Evolutionary conservation across 2,113 vertebrate genomes (phyloP), one percentile per base, ranked within the genome.

Genomic region (Xenopus laevis): DNA sequence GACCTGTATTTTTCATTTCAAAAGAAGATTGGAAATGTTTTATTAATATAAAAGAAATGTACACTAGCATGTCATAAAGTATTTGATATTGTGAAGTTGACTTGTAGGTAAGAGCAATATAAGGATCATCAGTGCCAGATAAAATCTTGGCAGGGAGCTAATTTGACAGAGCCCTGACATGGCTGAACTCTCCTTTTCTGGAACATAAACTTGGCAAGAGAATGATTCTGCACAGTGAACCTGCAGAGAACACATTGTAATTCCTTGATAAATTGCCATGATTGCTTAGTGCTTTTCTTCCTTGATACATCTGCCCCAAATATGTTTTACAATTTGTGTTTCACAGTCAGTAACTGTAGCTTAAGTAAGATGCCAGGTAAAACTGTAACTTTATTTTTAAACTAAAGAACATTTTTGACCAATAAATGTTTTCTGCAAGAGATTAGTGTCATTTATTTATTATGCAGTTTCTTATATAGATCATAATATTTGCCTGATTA

Each of bases 231-330:
- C 65, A 77, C 67, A 55, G 74, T 70, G 66, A 70, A 77, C 74
- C 74, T 57, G 74, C 74, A 64, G 74, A 77, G 74, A 77, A 77
- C 67, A 77, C 74, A 77, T 57, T 77, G 74, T 77, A 70, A 77
- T 77, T 77, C 74, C 74, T 77, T 77, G 74, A 77, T 77, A 77
- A 77, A 77, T 77, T 77, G 74, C 74, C 74, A 77, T 70, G 74
- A 77, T 77, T 77, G 74, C 74, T 70, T 46, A 70, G 74, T 63
- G 30, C 66, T 70, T 77, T 60, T 69, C 27, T 63, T 58, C 9
- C 3, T 45, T 46, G 59, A 77, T 70, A 70, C 61, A 77, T 77
- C 67, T 70, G 74, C 74, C 74, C 74, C 47, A 70, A 77, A 70
- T 77, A 77, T 77, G 67, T 77, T 64, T 77, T 77, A 77, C 74